These are phyloP conservation scores for Saguinus imperator DNA, from an alignment of 2,113 vertebrate genomes.

Conservation along the genomic window DNA sequence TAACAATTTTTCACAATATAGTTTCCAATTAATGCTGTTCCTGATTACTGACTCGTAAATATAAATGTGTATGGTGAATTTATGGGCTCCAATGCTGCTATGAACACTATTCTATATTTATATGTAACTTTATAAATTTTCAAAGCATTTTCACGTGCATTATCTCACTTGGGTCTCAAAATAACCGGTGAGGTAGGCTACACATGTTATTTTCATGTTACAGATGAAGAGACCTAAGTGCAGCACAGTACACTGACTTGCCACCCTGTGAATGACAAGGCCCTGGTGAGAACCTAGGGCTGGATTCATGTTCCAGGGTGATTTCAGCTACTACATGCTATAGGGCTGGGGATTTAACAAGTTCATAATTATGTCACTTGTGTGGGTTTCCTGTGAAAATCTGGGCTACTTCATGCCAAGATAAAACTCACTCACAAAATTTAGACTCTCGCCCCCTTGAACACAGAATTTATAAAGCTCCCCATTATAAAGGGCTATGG, in stretches of 20 bases:
- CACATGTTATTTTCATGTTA: constrained; percentile 22
- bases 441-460: neutral
- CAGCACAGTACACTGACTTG: neutral
- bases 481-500: neutral
- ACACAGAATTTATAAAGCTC: neutral
- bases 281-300: neutral
- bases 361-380: neutral
- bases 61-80: neutral
- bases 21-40: constrained; percentile 43
- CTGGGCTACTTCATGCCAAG: neutral
- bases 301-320: neutral
- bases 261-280: neutral
- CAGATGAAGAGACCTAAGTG: neutral
- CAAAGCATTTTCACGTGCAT: constrained; percentile 15
- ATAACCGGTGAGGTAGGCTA: neutral
- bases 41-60: constrained; percentile 47
- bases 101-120: constrained; percentile 10
- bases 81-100: neutral
- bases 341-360: neutral
- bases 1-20: constrained; percentile 15
- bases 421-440: neutral
- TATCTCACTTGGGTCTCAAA: constrained; percentile 20
- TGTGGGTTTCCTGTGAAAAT: neutral
- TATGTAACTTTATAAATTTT: constrained; percentile 31
- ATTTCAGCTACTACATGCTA: neutral